phyloP scores from a whole-genome alignment of 2,797 vertebrate species.

The Xiphorhynchus erythropygius region DNA sequence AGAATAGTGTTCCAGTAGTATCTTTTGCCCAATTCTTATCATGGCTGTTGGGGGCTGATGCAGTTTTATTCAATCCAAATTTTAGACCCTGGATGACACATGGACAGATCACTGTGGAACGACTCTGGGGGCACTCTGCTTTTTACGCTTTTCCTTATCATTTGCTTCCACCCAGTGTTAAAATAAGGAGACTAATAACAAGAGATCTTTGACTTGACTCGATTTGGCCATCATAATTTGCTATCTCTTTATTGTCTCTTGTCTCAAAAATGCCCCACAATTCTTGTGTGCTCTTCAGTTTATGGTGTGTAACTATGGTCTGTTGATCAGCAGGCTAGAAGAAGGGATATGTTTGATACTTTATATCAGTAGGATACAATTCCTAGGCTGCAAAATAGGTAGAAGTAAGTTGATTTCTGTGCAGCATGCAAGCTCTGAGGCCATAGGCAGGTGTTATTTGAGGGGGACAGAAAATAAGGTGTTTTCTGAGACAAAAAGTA shows the following conservation, averaged over 20 bases:
- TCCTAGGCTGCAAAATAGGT: neutral
- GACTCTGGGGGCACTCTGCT: accelerated
- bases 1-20: accelerated
- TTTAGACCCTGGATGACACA: neutral
- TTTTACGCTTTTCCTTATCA: neutral
- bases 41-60: neutral
- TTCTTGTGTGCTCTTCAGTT: neutral
- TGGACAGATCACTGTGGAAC: neutral
- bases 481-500: neutral
- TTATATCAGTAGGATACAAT: neutral
- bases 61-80: neutral
- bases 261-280: neutral
- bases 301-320: neutral
- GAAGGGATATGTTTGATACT: neutral
- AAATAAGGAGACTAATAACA: neutral
- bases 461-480: neutral
- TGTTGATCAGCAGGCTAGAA: neutral
- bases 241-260: neutral
- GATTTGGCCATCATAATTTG: neutral
- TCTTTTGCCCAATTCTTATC: neutral
- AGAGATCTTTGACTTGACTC: neutral
- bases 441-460: neutral
- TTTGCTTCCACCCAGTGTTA: neutral
- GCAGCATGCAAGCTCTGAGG: accelerated
- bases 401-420: neutral